Conservation (phyloP, 1,140 invertebrate genomes). For the Drosophila sp. region DNA sequence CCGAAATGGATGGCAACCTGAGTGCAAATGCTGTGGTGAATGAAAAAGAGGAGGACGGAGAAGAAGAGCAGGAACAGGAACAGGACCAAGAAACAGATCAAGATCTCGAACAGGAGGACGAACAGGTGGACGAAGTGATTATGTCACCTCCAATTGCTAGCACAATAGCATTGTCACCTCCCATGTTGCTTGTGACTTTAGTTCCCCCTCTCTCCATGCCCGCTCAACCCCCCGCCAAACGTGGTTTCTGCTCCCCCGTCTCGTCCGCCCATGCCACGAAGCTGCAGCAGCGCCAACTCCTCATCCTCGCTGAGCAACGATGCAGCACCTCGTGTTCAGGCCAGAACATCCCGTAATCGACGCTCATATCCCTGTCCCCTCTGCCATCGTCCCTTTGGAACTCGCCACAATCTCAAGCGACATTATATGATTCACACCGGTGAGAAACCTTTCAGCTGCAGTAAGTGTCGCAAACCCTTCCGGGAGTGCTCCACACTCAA, state of each 20-base stretch:
- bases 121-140: not conserved
- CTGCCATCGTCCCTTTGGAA: constrained; percentile 80
- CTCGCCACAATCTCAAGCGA: constrained; percentile 79
- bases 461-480: constrained; percentile 79
- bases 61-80: constrained; percentile 8
- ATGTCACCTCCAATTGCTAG: not conserved
- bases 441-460: constrained; percentile 79
- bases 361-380: constrained; percentile 70
- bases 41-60: not conserved
- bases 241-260: constrained; percentile 5
- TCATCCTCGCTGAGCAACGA: constrained; percentile 71
- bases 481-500: constrained; percentile 78
- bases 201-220: constrained; percentile 27
- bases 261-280: constrained; percentile 48
- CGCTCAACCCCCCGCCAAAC: constrained; percentile 3
- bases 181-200: constrained; percentile 53
- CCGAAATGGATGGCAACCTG: constrained; percentile 12
- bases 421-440: constrained; percentile 84
- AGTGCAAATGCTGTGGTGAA: not conserved
- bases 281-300: constrained; percentile 70
- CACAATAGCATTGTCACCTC: constrained; percentile 10
- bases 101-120: not conserved
- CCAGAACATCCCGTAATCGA: constrained; percentile 35
- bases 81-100: not conserved
- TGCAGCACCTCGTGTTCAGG: constrained; percentile 2